Conservation (phyloP, 2,888 invertebrate species). For the Drosophila mercatorum region DNA sequence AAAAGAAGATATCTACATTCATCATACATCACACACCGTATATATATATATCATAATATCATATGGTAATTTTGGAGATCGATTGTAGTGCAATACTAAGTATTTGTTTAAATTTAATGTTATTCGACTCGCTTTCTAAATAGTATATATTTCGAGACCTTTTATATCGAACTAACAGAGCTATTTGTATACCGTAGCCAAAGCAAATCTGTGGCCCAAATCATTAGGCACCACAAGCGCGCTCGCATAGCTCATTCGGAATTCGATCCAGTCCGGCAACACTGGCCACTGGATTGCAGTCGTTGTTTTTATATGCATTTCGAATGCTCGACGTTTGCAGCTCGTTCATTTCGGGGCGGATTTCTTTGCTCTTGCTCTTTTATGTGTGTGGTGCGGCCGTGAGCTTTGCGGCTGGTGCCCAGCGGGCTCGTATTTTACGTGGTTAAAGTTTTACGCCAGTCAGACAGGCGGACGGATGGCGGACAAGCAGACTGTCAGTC, state of each 20-base stretch:
- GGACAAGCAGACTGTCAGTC: background rate
- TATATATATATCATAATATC: no score
- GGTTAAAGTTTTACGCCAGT: constrained; percentile 63
- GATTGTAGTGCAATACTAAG: no score
- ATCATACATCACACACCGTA: no score
- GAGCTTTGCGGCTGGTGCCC: constrained; percentile 43
- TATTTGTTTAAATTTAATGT: no score
- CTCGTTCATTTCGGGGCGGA: constrained; percentile 15
- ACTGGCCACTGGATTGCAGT: constrained; percentile 22
- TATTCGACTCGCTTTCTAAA: no score
- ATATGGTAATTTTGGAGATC: no score
- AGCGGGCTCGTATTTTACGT: constrained; percentile 65
- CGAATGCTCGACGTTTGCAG: constrained; percentile 38
- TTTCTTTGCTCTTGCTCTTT: constrained; percentile 18
- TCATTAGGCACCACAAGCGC: constrained; percentile 20
- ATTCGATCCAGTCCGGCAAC: constrained; percentile 47
- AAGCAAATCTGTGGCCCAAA: constrained; percentile 1
- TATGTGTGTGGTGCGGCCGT: constrained; percentile 18
- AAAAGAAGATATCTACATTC: no score
- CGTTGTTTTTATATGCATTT: constrained; percentile 43
- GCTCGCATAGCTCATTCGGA: constrained; percentile 39
- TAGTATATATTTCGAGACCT: background rate
- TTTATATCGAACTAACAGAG: background rate
- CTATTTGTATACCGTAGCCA: background rate
- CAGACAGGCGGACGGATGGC: constrained; percentile 20